Conservation (phyloP, 2,888 invertebrate genomes). For the Tipula helvola region DNA sequence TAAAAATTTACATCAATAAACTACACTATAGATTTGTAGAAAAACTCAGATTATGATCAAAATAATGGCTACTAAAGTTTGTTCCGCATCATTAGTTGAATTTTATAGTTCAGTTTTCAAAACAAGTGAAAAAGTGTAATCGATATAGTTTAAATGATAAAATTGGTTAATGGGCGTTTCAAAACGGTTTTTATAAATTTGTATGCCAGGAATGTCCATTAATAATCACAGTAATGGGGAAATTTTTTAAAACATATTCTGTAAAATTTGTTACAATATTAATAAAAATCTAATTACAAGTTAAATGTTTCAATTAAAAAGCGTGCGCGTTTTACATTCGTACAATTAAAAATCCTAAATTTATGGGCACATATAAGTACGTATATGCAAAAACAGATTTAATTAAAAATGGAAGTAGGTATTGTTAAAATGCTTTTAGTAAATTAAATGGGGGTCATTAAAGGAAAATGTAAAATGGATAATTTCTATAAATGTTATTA, state of each 20-base stretch:
- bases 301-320: background rate
- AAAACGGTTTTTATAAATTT: background rate
- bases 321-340: background rate
- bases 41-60: background rate
- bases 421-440: background rate
- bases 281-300: background rate
- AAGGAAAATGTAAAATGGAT: background rate
- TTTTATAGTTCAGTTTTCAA: background rate
- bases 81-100: background rate
- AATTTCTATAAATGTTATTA: background rate
- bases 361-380: too few species aligned
- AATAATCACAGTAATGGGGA: background rate
- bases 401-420: background rate
- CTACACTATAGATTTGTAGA: background rate
- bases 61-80: background rate
- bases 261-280: background rate
- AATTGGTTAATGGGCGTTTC: background rate
- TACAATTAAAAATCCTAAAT: background rate
- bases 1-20: background rate
- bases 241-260: background rate
- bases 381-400: background rate
- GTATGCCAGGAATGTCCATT: background rate
- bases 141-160: background rate
- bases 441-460: background rate
- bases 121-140: background rate